Evolutionary conservation across 92 coral and sea anemone genomes (phyloP).

Genomic region (Plumapathes pennacea): DNA sequence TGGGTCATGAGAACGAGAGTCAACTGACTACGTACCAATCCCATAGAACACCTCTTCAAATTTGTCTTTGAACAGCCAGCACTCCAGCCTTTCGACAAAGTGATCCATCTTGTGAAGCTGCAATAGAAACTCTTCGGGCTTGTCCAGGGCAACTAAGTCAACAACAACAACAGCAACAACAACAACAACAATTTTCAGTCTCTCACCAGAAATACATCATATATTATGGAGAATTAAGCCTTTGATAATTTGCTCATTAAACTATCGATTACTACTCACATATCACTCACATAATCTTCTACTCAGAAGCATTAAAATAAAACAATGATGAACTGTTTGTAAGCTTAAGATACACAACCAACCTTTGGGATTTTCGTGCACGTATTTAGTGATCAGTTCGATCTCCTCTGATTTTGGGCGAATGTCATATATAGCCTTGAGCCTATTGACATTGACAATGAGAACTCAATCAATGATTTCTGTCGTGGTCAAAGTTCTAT

Average conservation of each 20-base stretch:
- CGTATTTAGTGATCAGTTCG: constrained; percentile 70
- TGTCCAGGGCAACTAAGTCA: constrained; percentile 74
- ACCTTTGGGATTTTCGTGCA: constrained; percentile 82
- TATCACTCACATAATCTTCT: too few species aligned
- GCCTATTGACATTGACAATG: constrained; percentile 29
- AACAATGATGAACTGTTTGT: too few species aligned
- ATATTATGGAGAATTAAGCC: too few species aligned
- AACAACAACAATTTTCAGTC: too few species aligned
- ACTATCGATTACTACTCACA: too few species aligned
- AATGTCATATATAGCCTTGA: constrained; percentile 88
- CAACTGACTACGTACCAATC: constrained; percentile 55
- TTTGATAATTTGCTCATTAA: too few species aligned
- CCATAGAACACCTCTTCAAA: constrained; percentile 71
- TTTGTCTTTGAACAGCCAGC: constrained; percentile 89
- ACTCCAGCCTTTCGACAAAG: constrained; percentile 91
- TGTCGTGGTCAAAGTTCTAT: not conserved
- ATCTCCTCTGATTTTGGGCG: constrained; percentile 90
- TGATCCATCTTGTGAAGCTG: constrained; percentile 93
- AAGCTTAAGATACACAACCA: not conserved
- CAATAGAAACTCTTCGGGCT: constrained; percentile 91
- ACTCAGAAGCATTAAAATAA: too few species aligned
- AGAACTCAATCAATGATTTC: not conserved
- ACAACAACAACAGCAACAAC: not conserved
- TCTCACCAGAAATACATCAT: too few species aligned
- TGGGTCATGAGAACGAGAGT: not conserved